phyloP scores from a whole-genome alignment of 2,888 invertebrate genomes.

The Campopleginae sp. region DNA sequence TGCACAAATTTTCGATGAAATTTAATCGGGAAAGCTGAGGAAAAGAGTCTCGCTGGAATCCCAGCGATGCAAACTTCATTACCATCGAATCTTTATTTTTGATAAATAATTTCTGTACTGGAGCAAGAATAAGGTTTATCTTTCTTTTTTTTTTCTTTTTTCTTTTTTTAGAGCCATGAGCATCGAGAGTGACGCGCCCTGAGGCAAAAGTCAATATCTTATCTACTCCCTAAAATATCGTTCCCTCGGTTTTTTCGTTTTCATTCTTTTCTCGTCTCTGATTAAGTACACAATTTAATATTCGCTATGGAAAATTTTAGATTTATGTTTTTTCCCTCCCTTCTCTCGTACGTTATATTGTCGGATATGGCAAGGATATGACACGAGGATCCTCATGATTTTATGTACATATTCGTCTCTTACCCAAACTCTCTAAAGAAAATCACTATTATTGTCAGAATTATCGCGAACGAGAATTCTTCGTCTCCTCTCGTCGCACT shows the following conservation, averaged over 20 bases:
- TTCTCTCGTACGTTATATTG: constrained; percentile 58
- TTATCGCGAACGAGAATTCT: constrained; percentile 13
- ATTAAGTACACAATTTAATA: constrained; percentile 58
- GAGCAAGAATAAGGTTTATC: constrained; percentile 54
- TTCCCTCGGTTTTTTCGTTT: constrained; percentile 11
- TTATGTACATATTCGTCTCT: constrained; percentile 22
- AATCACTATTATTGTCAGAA: constrained; percentile 34
- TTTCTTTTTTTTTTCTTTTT: constrained; percentile 19
- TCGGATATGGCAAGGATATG: constrained; percentile 78
- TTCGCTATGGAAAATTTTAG: constrained; percentile 55
- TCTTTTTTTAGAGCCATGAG: constrained; percentile 76
- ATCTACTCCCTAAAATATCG: constrained; percentile 41
- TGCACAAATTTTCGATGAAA: not conserved
- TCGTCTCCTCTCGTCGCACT: constrained; percentile 30
- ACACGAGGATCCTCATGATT: constrained; percentile 69
- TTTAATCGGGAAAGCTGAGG: not conserved
- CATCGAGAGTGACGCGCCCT: constrained; percentile 72
- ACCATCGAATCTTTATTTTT: not conserved
- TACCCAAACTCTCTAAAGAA: constrained; percentile 31
- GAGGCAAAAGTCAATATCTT: constrained; percentile 54
- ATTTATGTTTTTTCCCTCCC: constrained; percentile 28
- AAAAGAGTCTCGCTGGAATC: not conserved
- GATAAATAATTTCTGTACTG: not conserved
- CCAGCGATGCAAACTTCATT: not conserved
- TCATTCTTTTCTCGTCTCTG: constrained; percentile 6